Percentiles rank a stretch among this genome's conserved stretches.
Conservation (phyloP, 2,888 invertebrate species). For the Rhagonycha lutea region DNA sequence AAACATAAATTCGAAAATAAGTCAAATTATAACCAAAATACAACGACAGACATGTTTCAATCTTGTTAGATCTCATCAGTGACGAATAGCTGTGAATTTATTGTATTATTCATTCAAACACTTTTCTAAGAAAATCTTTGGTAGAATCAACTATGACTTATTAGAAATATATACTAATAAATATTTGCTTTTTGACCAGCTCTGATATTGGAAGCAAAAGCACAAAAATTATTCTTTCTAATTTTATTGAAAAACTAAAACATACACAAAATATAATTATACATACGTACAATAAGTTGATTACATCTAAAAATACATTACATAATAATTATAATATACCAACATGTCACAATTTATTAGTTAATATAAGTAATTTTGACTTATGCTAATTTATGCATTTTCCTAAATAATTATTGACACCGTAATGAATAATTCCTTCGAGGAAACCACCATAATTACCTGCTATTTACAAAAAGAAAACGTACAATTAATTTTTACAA, state of each 20-base stretch:
- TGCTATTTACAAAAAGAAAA: not conserved
- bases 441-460: not conserved
- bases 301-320: constrained; percentile 14
- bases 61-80: no score
- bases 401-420: not conserved
- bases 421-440: not conserved
- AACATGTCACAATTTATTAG: not conserved
- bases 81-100: no score
- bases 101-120: no score
- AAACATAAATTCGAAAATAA: no score
- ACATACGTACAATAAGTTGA: constrained; percentile 4
- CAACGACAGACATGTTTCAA: no score
- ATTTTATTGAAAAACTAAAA: constrained; percentile 15
- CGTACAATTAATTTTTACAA: not conserved
- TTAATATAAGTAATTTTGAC: not conserved
- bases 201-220: no score
- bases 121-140: no score
- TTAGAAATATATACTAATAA: no score
- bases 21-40: no score
- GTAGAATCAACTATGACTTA: no score
- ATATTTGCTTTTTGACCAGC: no score
- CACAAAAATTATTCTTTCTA: not conserved
- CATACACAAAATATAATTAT: constrained; percentile 17
- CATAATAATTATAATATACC: not conserved
- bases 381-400: not conserved